phyloP scores from a whole-genome alignment of 92 coral and sea anemone species.

The Parazoanthus swiftii region DNA sequence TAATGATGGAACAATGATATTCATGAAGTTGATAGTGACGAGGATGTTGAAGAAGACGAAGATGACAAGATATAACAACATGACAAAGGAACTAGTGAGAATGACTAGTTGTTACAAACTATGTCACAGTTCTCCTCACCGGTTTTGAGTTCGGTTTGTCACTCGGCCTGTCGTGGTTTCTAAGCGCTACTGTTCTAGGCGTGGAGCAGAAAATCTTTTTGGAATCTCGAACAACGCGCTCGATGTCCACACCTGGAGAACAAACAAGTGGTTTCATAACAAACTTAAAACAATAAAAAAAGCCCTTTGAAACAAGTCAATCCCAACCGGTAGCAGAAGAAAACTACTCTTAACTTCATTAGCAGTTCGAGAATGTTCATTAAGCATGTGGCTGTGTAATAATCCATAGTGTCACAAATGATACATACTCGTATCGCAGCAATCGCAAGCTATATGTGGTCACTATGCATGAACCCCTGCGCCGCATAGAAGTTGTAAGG shows the following conservation, averaged over 20 bases:
- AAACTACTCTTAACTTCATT: no score
- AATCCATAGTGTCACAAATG: no score
- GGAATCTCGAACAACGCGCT: slow-evolving; percentile 95
- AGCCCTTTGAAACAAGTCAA: no score
- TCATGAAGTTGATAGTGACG: neutral
- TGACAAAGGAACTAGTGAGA: neutral
- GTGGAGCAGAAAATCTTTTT: slow-evolving; percentile 91
- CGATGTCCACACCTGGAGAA: slow-evolving; percentile 83
- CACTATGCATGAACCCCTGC: neutral
- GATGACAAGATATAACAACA: neutral
- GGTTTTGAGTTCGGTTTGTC: slow-evolving; percentile 67
- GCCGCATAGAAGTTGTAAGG: no score
- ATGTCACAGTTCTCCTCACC: slow-evolving; percentile 33
- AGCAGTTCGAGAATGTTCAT: no score
- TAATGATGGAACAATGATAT: no score
- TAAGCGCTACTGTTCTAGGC: slow-evolving; percentile 84
- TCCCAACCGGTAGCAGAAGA: no score
- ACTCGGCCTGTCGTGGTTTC: slow-evolving; percentile 70
- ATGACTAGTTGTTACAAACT: neutral
- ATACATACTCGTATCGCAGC: no score
- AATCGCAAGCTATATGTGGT: no score
- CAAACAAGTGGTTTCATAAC: neutral
- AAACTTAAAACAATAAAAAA: no score
- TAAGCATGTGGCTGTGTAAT: no score
- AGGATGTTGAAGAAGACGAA: neutral